These are phyloP conservation scores for Caenorhabditis macrosperma DNA, from an alignment of 2,888 invertebrate species.

Conservation along the genomic window DNA sequence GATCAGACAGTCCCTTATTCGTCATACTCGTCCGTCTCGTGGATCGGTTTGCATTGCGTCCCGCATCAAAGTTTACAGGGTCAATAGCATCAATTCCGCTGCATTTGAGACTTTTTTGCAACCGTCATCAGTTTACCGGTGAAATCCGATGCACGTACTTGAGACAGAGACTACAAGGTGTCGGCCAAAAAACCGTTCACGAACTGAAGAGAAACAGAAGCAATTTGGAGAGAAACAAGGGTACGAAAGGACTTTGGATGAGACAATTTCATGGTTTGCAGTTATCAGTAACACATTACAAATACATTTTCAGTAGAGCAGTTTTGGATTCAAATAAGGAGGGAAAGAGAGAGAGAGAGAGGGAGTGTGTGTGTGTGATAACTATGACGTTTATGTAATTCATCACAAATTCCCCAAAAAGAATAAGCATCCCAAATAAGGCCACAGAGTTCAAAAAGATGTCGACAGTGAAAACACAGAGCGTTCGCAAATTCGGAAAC, in stretches of 20 bases:
- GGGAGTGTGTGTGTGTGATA: too few relatives aligned
- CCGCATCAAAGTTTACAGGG: background rate
- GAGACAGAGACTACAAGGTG: constrained; percentile 29
- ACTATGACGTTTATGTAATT: too few relatives aligned
- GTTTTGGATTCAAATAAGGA: too few relatives aligned
- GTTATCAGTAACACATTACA: too few relatives aligned
- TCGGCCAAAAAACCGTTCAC: constrained; percentile 41
- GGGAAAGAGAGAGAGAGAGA: too few relatives aligned
- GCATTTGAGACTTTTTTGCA: constrained; percentile 47
- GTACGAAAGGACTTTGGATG: too few relatives aligned
- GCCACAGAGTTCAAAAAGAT: constrained; percentile 31
- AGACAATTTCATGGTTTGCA: too few relatives aligned
- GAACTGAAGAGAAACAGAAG: constrained; percentile 11
- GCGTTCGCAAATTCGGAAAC: constrained; percentile 31
- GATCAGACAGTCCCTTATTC: too few relatives aligned
- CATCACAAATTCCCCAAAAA: background rate
- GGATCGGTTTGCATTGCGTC: too few relatives aligned
- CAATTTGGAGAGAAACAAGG: background rate
- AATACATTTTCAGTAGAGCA: too few relatives aligned
- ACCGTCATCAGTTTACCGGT: constrained; percentile 44
- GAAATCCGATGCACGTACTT: constrained; percentile 52
- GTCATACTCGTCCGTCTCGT: background rate
- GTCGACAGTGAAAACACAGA: constrained; percentile 11
- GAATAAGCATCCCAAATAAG: background rate
- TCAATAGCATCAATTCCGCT: constrained; percentile 42